These are phyloP conservation scores for Tricholaema leucomelas DNA, from an alignment of 2,113 vertebrate genomes.

Conservation along the genomic window DNA sequence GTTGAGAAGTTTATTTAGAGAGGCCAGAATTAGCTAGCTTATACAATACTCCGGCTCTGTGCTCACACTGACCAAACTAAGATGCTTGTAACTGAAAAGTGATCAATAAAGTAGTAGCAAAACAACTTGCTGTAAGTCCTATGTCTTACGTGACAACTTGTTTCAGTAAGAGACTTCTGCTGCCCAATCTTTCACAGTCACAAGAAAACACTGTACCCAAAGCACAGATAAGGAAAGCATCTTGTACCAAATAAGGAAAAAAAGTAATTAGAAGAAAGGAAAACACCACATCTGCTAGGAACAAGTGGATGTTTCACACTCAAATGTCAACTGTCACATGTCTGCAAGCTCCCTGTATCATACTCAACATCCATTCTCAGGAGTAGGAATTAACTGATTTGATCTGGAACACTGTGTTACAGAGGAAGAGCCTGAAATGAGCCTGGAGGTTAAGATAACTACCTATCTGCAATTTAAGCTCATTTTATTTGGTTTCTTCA, in stretches of 20 bases:
- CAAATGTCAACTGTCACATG: background rate
- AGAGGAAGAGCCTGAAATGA: background rate
- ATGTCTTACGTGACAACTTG: background rate
- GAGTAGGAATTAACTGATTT: background rate
- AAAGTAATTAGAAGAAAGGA: background rate
- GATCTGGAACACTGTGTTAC: background rate
- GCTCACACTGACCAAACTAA: background rate
- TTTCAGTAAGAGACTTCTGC: background rate
- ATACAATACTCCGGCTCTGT: background rate
- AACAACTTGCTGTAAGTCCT: background rate
- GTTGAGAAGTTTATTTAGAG: background rate
- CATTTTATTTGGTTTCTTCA: conserved; percentile 19
- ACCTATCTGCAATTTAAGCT: background rate
- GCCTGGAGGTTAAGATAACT: conserved; percentile 7
- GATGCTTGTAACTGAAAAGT: background rate
- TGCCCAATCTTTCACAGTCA: background rate
- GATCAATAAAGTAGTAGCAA: background rate
- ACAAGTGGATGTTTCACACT: background rate
- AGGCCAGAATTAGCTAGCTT: background rate
- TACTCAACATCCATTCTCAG: background rate
- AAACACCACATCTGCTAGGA: background rate
- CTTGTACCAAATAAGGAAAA: background rate
- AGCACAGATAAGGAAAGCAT: background rate
- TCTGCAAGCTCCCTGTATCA: background rate
- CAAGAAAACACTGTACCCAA: background rate